phyloP scores from a whole-genome alignment of 1,140 invertebrate genomes.

The Drosophila mauritiana region DNA sequence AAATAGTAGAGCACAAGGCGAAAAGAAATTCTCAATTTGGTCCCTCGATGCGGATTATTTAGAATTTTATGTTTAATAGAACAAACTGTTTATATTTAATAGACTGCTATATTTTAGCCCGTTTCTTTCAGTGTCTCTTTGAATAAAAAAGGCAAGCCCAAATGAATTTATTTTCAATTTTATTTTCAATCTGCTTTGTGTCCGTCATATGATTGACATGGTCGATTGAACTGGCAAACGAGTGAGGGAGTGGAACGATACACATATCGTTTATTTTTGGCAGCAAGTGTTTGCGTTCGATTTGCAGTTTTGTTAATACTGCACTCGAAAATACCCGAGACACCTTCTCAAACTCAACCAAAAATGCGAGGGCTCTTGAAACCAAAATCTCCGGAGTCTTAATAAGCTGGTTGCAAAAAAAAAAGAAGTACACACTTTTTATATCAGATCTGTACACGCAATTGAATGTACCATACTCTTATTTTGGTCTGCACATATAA shows the following conservation, averaged over 20 bases:
- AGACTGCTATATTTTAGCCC: not conserved
- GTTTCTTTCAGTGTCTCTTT: slow-evolving; percentile 15
- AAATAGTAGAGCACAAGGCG: not conserved
- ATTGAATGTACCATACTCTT: not conserved
- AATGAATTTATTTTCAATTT: slow-evolving; percentile 49
- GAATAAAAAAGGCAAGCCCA: slow-evolving; percentile 23
- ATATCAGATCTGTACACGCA: slow-evolving; percentile 40
- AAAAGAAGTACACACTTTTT: slow-evolving; percentile 12
- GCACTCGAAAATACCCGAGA: slow-evolving; percentile 33
- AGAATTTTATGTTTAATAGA: not conserved
- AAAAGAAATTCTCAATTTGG: not conserved
- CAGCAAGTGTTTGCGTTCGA: slow-evolving; percentile 45
- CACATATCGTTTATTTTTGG: slow-evolving; percentile 47
- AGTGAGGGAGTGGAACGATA: slow-evolving; percentile 23
- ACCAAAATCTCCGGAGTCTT: slow-evolving; percentile 12
- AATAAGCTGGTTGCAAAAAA: slow-evolving; percentile 20
- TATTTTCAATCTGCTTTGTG: slow-evolving; percentile 48
- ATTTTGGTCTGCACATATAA: slow-evolving; percentile 12
- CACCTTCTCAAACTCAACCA: slow-evolving; percentile 19
- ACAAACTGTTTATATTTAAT: not conserved
- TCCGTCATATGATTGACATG: slow-evolving; percentile 53
- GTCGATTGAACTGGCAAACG: slow-evolving; percentile 33
- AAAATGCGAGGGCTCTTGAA: slow-evolving; percentile 13
- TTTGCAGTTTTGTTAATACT: slow-evolving; percentile 56
- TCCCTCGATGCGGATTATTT: not conserved